These are phyloP conservation scores for Elephas maximus DNA, from an alignment of 2,113 vertebrate genomes.

Conservation along the genomic window DNA sequence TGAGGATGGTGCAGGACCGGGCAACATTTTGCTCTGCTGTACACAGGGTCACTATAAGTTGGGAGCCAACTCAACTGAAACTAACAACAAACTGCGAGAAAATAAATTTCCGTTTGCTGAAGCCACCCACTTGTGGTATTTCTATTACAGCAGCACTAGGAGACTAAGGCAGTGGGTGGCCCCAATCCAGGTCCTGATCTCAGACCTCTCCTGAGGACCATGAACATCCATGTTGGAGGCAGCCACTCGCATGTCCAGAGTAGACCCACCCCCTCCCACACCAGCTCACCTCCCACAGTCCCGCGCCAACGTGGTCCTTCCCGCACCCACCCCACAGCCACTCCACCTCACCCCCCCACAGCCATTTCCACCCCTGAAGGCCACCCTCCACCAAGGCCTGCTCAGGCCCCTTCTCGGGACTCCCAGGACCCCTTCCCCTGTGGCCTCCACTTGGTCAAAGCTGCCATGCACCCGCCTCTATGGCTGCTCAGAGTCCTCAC, in stretches of 20 bases:
- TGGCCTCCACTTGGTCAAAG: neutral
- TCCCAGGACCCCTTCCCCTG: neutral
- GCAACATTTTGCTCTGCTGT: no score
- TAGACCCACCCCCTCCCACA: neutral
- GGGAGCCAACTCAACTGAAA: no score
- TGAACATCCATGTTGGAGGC: rapidly evolving
- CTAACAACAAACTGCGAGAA: no score
- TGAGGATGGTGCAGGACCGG: no score
- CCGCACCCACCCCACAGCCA: neutral
- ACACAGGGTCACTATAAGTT: no score
- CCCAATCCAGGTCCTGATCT: neutral
- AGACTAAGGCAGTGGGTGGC: neutral
- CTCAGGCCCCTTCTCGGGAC: no score
- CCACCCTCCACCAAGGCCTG: neutral
- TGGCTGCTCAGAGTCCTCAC: neutral
- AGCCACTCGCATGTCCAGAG: neutral
- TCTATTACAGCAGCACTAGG: no score
- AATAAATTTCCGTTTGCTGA: no score
- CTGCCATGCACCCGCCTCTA: neutral
- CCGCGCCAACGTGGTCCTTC: neutral
- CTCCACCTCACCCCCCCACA: neutral
- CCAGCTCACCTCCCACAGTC: neutral
- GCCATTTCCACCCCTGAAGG: neutral
- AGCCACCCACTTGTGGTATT: no score
- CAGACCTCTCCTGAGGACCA: neutral